phyloP scores from a whole-genome alignment of 2,888 invertebrate species.

The Drosophila neonasuta region DNA sequence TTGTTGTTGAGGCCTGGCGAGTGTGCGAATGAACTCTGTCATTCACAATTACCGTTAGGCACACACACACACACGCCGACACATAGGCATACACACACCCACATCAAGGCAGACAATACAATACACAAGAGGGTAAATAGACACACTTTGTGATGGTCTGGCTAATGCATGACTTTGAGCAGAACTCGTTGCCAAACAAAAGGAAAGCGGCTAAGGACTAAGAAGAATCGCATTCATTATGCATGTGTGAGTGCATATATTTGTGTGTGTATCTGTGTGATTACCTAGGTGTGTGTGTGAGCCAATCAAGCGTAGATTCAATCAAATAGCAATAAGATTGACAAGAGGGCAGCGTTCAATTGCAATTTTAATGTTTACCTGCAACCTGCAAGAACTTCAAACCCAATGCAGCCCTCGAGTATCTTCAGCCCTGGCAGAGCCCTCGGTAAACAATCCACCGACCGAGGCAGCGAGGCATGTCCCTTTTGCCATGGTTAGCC shows the following conservation, averaged over 20 bases:
- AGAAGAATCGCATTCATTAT: slow-evolving; percentile 53
- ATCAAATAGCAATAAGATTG: slow-evolving; percentile 70
- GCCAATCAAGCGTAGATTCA: slow-evolving; percentile 64
- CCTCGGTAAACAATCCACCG: slow-evolving; percentile 12
- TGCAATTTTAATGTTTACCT: slow-evolving; percentile 7
- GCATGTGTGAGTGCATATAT: slow-evolving; percentile 39
- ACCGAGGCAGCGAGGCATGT: slow-evolving; percentile 24
- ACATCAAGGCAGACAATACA: slow-evolving; percentile 6
- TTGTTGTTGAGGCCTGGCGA: slow-evolving; percentile 27
- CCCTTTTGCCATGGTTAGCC: not conserved
- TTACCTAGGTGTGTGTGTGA: slow-evolving; percentile 11
- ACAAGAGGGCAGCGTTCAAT: slow-evolving; percentile 16
- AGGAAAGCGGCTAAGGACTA: slow-evolving; percentile 31
- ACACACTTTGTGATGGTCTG: slow-evolving; percentile 47
- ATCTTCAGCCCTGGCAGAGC: slow-evolving; percentile 2
- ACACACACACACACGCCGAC: slow-evolving; percentile 25
- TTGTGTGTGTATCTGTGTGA: slow-evolving; percentile 20
- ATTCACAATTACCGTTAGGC: slow-evolving; percentile 65
- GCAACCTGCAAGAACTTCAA: slow-evolving; percentile 12
- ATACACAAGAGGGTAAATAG: slow-evolving; percentile 44
- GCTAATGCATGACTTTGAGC: slow-evolving; percentile 68
- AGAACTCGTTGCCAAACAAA: slow-evolving; percentile 64
- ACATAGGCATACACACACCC: slow-evolving; percentile 1
- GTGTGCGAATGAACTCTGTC: slow-evolving; percentile 26
- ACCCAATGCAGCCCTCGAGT: slow-evolving; percentile 2